A percentile compares a stretch with the other conserved stretches of the same genome.
phyloP scores from a whole-genome alignment of 1,140 invertebrate genomes.

The Drosophila triauraria region DNA sequence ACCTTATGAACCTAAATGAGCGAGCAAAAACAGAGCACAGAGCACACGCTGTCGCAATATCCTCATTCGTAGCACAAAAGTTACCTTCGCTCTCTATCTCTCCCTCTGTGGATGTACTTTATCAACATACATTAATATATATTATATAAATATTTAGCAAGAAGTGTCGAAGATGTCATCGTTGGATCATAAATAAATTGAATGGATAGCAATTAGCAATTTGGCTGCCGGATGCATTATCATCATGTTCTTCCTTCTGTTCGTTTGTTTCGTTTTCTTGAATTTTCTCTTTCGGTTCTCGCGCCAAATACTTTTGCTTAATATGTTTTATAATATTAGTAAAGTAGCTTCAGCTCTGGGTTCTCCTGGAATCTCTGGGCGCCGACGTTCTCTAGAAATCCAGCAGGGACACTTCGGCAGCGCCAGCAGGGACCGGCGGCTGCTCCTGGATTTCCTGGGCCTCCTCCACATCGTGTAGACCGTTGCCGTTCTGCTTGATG shows the following conservation, averaged over 20 bases:
- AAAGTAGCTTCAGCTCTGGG: conserved; percentile 57
- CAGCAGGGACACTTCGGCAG: conserved; percentile 52
- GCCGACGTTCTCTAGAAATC: conserved; percentile 54
- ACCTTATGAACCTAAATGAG: conserved; percentile 41
- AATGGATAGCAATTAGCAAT: conserved; percentile 23
- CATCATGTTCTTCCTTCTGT: background rate
- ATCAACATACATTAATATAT: conserved; percentile 27
- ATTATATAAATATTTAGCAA: conserved; percentile 33
- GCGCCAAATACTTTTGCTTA: conserved; percentile 58
- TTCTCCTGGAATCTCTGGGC: conserved; percentile 8
- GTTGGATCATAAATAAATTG: conserved; percentile 5
- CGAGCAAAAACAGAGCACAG: conserved; percentile 36
- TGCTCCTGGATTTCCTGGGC: conserved; percentile 35
- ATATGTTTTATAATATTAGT: conserved; percentile 78
- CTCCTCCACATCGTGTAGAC: conserved; percentile 39
- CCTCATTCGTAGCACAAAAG: conserved; percentile 55
- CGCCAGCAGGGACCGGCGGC: background rate
- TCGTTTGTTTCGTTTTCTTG: conserved; percentile 12
- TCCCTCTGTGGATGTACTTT: conserved; percentile 12
- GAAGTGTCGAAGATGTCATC: conserved; percentile 24
- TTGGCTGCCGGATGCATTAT: background rate
- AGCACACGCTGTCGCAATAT: conserved; percentile 36
- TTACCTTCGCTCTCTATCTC: conserved; percentile 8
- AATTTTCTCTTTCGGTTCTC: conserved; percentile 5
- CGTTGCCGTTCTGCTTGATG: conserved; percentile 51